A percentile compares a stretch with the other conserved stretches of the same genome.
Conservation (phyloP, 2,797 vertebrate species). For the Lemur catta region DNA sequence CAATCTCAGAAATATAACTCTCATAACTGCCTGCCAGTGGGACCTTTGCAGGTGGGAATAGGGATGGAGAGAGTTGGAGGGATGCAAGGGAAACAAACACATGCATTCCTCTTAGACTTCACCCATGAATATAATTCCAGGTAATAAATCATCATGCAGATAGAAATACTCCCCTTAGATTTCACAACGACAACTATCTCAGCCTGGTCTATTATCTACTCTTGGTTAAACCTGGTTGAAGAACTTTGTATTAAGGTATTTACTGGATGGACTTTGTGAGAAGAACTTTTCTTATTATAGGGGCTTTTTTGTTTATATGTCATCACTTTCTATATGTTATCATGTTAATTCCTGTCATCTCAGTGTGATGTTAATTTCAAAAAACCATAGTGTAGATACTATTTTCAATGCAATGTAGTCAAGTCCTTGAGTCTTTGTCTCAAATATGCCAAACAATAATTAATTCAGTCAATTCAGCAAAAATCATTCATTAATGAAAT, state of each 20-base stretch:
- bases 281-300: background rate
- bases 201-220: background rate
- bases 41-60: background rate
- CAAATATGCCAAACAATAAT: slow-evolving; percentile 1
- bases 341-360: background rate
- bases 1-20: background rate
- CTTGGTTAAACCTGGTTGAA: background rate
- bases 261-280: background rate
- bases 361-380: background rate
- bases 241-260: background rate
- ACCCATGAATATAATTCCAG: background rate
- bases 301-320: background rate
- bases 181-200: background rate
- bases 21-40: background rate
- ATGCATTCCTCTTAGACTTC: background rate
- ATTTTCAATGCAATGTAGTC: background rate
- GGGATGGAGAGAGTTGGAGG: background rate
- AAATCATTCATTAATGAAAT: background rate
- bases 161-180: background rate
- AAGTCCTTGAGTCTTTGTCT: background rate
- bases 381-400: background rate
- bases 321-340: background rate
- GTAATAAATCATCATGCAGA: background rate
- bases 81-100: background rate
- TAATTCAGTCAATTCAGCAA: slow-evolving; percentile 14